Base-by-base conservation (phyloP, 2,113 vertebrate species). In the Psephotus haematonotus region DNA sequence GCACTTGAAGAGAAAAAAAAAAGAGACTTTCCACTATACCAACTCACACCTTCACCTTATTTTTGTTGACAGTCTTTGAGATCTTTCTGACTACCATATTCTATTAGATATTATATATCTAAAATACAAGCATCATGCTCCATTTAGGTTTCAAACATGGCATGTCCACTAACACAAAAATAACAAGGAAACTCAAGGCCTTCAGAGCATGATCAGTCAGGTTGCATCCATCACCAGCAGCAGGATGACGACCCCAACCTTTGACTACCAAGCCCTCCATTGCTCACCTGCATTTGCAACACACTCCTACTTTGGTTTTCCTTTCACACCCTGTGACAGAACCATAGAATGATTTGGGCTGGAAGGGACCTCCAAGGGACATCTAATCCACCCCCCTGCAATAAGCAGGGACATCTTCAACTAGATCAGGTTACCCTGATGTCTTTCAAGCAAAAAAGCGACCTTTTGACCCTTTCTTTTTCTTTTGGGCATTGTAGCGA, bases 161-260 rank as follows among this genome's bases (percentile, higher is more conserved):
- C 39, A 44, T 3, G 8, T 41, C 49, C 12, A 11, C 41, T 65
- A 62, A 68, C 4, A 41, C 11, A 86, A 70, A 80, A 16, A 85
- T 0, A 9, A 75, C 16, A 86, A 43, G 57, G n/a, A 82, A 60
- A 60, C 4, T 29, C 31, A 62, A 33, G 16, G 53, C 3, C 84
- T 92, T 74, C 29, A 63, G 78, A 81, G 13, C 53, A 79, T 8
- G 12, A 71, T 53, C 12, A 37, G 70, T 6, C 6, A 53, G 11
- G 7, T 64, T 85, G 22, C 10, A 47, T 46, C 4, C 2, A 2
- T 13, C 43, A 53, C 31, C 27, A 33, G 35, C 14, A 62, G 18
- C 17, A 14, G 8, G 24, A 28, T 4, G 41, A 25, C 1, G 1
- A 13, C 5, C 31, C 17, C 0, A 1, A 13, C 25, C 25, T 27